These are phyloP conservation scores for Thalpophila matura DNA, from an alignment of 2,888 invertebrate species.

Conservation along the genomic window DNA sequence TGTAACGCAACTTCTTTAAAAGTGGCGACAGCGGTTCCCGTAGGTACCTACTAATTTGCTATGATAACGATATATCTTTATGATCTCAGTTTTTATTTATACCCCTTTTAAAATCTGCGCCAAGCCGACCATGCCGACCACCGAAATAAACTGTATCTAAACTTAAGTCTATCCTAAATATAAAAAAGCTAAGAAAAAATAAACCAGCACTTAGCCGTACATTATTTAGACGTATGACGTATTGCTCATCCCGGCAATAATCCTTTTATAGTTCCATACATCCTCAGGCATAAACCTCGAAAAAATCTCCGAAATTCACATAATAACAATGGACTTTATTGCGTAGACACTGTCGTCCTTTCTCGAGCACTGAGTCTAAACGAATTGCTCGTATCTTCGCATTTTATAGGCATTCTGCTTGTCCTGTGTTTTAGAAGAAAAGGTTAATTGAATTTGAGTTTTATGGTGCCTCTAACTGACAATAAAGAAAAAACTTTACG, in stretches of 20 bases:
- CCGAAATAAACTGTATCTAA: neutral
- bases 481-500: constrained; percentile 61
- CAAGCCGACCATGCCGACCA: neutral
- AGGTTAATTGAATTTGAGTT: constrained; percentile 75
- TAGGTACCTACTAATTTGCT: no score
- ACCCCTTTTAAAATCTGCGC: no score
- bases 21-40: no score
- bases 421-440: constrained; percentile 60
- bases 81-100: no score
- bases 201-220: constrained; percentile 18
- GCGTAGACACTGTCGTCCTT: constrained; percentile 56
- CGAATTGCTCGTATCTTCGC: constrained; percentile 66
- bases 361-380: constrained; percentile 62
- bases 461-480: constrained; percentile 64
- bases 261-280: constrained; percentile 59
- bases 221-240: constrained; percentile 46
- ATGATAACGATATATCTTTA: no score
- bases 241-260: constrained; percentile 52
- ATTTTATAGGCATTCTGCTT: constrained; percentile 67
- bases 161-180: neutral
- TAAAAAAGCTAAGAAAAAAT: constrained; percentile 16
- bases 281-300: constrained; percentile 53
- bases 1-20: no score
- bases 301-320: constrained; percentile 52
- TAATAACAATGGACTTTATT: constrained; percentile 59